phyloP scores from a whole-genome alignment of 2,888 invertebrate genomes.

The Peribatodes rhomboidaria region DNA sequence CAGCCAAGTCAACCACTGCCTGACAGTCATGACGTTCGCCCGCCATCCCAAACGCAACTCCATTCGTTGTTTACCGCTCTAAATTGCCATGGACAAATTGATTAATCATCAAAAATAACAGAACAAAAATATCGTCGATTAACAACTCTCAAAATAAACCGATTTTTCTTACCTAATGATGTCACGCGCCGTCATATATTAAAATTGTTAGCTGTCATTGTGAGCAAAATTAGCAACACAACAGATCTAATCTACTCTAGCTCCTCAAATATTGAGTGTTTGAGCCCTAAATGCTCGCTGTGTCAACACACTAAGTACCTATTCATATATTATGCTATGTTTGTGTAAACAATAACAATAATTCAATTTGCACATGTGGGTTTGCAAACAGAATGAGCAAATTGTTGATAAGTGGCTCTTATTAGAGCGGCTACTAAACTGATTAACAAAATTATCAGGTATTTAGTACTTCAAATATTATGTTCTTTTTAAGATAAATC shows the following conservation, averaged over 20 bases:
- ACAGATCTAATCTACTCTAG: conserved; percentile 14
- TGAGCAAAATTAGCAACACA: conserved; percentile 8
- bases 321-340: conserved; percentile 19
- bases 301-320: conserved; percentile 21
- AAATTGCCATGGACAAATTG: too few species aligned
- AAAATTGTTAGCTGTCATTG: neutral
- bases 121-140: too few species aligned
- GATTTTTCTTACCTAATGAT: too few species aligned
- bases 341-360: conserved; percentile 35
- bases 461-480: too few species aligned
- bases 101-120: too few species aligned
- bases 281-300: conserved; percentile 25
- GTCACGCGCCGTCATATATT: too few species aligned
- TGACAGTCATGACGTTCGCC: too few species aligned
- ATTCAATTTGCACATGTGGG: conserved; percentile 33
- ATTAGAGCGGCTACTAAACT: conserved; percentile 21
- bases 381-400: conserved; percentile 34
- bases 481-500: too few species aligned
- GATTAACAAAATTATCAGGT: conserved; percentile 10
- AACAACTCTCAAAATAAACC: too few species aligned
- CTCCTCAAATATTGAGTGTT: conserved; percentile 30
- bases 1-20: too few species aligned
- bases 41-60: too few species aligned
- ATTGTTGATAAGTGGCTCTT: conserved; percentile 36
- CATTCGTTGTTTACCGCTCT: too few species aligned